A percentile compares a stretch with the other conserved stretches of the same genome.
These are phyloP conservation scores for Nymphalis io DNA, from an alignment of 1,140 invertebrate species.

Conservation along the genomic window DNA sequence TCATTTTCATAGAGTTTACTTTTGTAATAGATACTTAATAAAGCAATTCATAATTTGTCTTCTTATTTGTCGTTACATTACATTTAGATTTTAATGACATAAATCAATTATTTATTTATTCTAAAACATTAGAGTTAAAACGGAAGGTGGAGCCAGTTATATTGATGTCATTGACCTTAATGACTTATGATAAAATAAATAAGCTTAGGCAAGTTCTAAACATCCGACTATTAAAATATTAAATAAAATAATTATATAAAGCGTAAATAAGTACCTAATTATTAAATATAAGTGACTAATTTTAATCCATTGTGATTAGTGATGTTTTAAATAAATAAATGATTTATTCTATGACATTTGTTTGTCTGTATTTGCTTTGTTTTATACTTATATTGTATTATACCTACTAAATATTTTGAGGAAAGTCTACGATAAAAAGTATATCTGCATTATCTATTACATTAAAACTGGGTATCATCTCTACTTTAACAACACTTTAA, in stretches of 20 bases:
- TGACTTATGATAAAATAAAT: constrained; percentile 20
- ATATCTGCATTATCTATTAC: no score
- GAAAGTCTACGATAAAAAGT: no score
- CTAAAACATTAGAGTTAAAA: background rate
- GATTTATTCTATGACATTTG: background rate
- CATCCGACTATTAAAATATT: constrained; percentile 13
- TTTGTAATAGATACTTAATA: background rate
- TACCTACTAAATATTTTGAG: no score
- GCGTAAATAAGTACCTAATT: no score
- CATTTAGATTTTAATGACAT: background rate
- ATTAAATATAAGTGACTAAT: background rate
- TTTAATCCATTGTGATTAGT: background rate
- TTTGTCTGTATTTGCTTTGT: no score
- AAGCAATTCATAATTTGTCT: background rate
- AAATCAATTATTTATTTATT: background rate
- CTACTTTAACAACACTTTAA: no score
- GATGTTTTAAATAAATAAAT: background rate
- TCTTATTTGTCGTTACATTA: no score
- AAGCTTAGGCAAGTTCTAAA: constrained; percentile 6
- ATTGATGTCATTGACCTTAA: constrained; percentile 37
- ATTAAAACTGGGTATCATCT: no score
- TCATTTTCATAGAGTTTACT: no score
- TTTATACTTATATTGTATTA: no score
- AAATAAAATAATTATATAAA: background rate
- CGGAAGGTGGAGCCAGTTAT: constrained; percentile 29